phyloP scores from a whole-genome alignment of 2,888 invertebrate species.

The Xanthostigma xanthostigma region DNA sequence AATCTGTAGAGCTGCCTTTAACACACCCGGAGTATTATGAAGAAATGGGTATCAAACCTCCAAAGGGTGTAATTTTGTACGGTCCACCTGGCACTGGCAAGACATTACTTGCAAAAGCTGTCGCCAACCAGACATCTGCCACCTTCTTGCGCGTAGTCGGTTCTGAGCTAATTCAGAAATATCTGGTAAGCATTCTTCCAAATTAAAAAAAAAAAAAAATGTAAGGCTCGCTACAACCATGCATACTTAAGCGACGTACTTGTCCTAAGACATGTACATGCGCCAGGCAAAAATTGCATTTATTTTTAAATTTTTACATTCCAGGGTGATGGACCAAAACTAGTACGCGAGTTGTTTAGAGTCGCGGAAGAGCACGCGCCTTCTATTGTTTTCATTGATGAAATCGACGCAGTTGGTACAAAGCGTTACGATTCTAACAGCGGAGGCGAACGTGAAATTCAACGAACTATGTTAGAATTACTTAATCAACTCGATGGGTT shows the following conservation, averaged over 20 bases:
- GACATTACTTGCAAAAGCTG: slow-evolving; percentile 94
- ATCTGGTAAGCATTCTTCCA: slow-evolving; percentile 49
- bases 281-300: too few relatives aligned
- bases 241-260: background rate
- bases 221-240: background rate
- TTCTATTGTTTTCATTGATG: slow-evolving; percentile 98
- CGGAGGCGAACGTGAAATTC: slow-evolving; percentile 98
- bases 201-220: too few relatives aligned
- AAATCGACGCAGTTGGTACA: slow-evolving; percentile 98
- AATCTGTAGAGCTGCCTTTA: slow-evolving; percentile 93
- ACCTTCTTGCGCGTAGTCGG: slow-evolving; percentile 97
- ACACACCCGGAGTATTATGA: slow-evolving; percentile 99
- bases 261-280: too few relatives aligned
- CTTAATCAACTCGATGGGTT: slow-evolving; percentile 97
- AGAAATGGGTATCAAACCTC: slow-evolving; percentile 99
- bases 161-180: slow-evolving; percentile 98
- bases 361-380: slow-evolving; percentile 99
- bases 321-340: slow-evolving; percentile 94
- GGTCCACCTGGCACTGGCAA: slow-evolving; percentile 98
- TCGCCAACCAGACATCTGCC: slow-evolving; percentile 98
- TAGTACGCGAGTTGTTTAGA: slow-evolving; percentile 92
- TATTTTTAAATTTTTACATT: slow-evolving; percentile 7
- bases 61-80: slow-evolving; percentile 97
- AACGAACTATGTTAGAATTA: slow-evolving; percentile 97
- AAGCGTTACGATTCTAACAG: slow-evolving; percentile 99